Conservation (phyloP, 1,140 invertebrate species). For the Brachionus sp. region DNA sequence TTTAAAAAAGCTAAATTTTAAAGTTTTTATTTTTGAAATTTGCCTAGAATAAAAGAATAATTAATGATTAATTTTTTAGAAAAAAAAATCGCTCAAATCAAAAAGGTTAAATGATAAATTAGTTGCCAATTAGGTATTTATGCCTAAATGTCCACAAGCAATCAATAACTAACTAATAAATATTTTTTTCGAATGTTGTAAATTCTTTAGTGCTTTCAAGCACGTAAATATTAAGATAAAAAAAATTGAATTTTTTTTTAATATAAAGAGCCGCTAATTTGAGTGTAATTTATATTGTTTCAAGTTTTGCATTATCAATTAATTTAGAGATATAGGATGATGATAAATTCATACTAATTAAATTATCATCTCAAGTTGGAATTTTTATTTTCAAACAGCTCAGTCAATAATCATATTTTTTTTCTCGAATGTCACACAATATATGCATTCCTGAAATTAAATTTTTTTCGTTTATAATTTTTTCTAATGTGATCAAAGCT, state of each 20-base stretch:
- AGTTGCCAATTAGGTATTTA: neutral
- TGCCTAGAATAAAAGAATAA: neutral
- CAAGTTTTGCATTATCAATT: neutral
- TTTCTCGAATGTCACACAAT: neutral
- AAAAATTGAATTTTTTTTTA: neutral
- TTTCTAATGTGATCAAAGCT: neutral
- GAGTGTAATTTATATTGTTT: neutral
- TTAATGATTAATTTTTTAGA: neutral
- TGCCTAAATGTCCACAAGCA: neutral
- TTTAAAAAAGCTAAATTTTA: neutral
- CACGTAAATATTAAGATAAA: neutral
- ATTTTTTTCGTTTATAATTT: neutral
- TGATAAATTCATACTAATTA: neutral
- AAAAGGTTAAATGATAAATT: neutral
- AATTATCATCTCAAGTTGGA: neutral
- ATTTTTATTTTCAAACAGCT: neutral
- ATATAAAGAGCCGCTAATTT: neutral
- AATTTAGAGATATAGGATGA: neutral
- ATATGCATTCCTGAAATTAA: neutral
- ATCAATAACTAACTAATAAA: slow-evolving; percentile 2
- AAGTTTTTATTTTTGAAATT: neutral
- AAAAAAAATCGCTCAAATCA: neutral
- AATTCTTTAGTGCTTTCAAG: neutral
- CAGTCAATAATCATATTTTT: neutral
- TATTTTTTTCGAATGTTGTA: neutral